Percentiles rank a stretch among this genome's conserved stretches.
Conservation (phyloP, 2,113 vertebrate genomes). For the Plectropomus leopardus region DNA sequence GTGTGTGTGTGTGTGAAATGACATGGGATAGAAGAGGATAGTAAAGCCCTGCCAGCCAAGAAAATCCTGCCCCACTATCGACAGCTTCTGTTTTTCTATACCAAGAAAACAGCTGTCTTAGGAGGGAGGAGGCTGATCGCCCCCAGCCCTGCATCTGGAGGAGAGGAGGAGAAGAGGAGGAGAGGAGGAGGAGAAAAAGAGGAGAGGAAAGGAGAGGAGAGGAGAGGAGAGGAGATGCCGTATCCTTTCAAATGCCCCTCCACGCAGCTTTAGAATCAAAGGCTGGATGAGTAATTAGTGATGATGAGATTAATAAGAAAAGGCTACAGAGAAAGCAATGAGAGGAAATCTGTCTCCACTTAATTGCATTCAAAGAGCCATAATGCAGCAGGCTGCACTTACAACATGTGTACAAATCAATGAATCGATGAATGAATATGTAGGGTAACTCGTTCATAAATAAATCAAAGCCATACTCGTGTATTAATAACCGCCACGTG, state of each 20-base stretch:
- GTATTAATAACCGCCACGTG: not conserved
- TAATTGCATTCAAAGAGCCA: constrained; percentile 46
- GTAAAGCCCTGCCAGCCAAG: constrained; percentile 42
- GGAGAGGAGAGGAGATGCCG: constrained; percentile 1
- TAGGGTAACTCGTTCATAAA: constrained; percentile 21
- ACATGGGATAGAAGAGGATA: constrained; percentile 41
- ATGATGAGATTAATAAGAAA: constrained; percentile 75
- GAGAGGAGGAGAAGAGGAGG: not conserved
- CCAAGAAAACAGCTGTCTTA: constrained; percentile 75
- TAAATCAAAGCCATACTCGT: constrained; percentile 20
- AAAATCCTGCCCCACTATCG: constrained; percentile 51
- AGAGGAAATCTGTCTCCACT: constrained; percentile 45
- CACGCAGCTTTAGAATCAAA: constrained; percentile 75
- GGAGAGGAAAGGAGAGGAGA: not conserved
- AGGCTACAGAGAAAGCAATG: constrained; percentile 46
- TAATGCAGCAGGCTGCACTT: constrained; percentile 13
- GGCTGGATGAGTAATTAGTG: constrained; percentile 76
- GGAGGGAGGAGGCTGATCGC: constrained; percentile 40
- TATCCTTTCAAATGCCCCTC: constrained; percentile 37
- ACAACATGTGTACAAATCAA: constrained; percentile 31
- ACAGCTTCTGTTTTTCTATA: constrained; percentile 43
- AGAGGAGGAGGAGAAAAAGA: constrained; percentile 18
- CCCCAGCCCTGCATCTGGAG: constrained; percentile 68
- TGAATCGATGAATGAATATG: constrained; percentile 21
- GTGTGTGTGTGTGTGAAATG: constrained; percentile 34